A percentile compares a stretch with the other conserved stretches of the same genome.
phyloP scores from a whole-genome alignment of 2,888 invertebrate genomes.

The Maniola hyperantus region DNA sequence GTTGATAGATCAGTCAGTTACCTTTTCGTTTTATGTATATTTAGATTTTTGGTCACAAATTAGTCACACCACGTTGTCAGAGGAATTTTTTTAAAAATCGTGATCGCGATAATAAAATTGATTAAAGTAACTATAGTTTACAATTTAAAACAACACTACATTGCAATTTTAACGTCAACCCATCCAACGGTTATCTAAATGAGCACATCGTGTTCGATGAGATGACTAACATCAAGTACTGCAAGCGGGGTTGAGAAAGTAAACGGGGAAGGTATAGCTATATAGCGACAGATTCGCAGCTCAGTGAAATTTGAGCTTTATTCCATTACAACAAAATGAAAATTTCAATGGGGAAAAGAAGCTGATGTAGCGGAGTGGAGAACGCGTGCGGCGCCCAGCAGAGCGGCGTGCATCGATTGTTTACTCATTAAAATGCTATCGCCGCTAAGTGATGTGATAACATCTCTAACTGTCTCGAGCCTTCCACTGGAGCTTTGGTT shows the following conservation, averaged over 20 bases:
- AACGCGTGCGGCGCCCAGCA: constrained; percentile 72
- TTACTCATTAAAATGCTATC: constrained; percentile 83
- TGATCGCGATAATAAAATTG: neutral
- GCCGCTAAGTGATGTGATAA: constrained; percentile 70
- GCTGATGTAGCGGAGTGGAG: constrained; percentile 30
- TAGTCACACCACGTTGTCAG: neutral
- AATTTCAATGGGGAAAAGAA: constrained; percentile 4
- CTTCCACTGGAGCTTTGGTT: constrained; percentile 34
- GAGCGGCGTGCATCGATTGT: constrained; percentile 81
- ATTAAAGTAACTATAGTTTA: constrained; percentile 20
- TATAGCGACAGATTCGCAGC: neutral
- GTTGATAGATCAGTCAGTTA: too few relatives aligned
- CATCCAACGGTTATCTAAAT: constrained; percentile 38
- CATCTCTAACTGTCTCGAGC: constrained; percentile 75
- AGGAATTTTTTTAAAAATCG: neutral
- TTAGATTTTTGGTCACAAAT: too few relatives aligned
- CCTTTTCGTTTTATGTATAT: too few relatives aligned
- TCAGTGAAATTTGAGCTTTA: constrained; percentile 17
- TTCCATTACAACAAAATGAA: neutral
- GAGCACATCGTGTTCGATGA: constrained; percentile 38
- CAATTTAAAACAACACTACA: constrained; percentile 23
- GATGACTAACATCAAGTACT: constrained; percentile 40
- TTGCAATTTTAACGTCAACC: constrained; percentile 37
- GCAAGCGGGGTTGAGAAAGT: constrained; percentile 47
- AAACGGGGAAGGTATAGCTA: constrained; percentile 28